phyloP scores from a whole-genome alignment of 1,140 invertebrate species.

The Diabrotica undecimpunctata region DNA sequence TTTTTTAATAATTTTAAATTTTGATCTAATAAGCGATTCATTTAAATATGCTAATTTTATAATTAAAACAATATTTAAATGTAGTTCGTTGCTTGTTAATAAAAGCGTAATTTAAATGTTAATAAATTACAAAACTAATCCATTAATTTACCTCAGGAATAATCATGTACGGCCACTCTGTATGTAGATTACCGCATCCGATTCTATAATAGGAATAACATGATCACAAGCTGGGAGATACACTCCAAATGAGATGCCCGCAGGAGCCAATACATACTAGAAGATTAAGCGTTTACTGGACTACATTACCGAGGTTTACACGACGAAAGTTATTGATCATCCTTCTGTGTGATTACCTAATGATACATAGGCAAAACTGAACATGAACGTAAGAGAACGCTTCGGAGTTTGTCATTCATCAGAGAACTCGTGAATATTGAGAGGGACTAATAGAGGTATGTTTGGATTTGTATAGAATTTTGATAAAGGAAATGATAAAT shows the following conservation, averaged over 20 bases:
- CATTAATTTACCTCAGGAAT: too few species aligned
- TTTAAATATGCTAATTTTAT: too few species aligned
- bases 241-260: neutral
- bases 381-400: neutral
- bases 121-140: too few species aligned
- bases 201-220: too few species aligned
- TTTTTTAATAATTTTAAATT: too few species aligned
- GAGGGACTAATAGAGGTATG: slow-evolving; percentile 4
- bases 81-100: too few species aligned
- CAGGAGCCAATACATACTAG: neutral
- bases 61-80: too few species aligned
- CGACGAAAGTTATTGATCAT: slow-evolving; percentile 7
- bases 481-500: neutral
- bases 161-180: too few species aligned
- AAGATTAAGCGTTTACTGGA: neutral
- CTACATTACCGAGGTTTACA: neutral
- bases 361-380: slow-evolving; percentile 11
- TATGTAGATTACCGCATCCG: too few species aligned
- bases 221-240: too few species aligned
- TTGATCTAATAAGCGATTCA: too few species aligned
- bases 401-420: neutral
- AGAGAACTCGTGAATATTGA: slow-evolving; percentile 5
- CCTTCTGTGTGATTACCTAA: slow-evolving; percentile 6
- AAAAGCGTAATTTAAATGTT: too few species aligned
- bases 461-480: neutral